Base-by-base conservation (phyloP, 2,888 invertebrate genomes). In the Acleris laterana region DNA sequence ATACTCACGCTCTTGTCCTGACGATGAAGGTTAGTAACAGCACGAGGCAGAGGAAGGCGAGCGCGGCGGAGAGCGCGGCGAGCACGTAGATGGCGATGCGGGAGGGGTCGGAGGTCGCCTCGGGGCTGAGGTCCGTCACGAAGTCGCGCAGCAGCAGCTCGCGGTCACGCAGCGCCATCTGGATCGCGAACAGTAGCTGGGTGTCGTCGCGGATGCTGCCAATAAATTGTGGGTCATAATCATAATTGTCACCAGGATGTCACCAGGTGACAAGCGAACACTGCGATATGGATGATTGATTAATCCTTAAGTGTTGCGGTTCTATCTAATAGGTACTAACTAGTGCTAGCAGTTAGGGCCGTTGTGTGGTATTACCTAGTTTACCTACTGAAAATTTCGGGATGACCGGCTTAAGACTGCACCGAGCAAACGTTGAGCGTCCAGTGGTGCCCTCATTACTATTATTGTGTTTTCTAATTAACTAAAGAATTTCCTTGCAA, bases 1-100 rank as follows among this genome's bases (percentile, higher is more conserved):
- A 2, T 19, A 85, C 90, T 87, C 60, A 95, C 95, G 93, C 89
- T 77, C 93, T 90, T 0, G 94, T 94, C 80, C 93, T 93, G 55
- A 95, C 68, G 67, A 94, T 83, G 79, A 94, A 95, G 0, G 93
- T 89, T 2, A 94, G 74, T 4, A 94, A 79, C 63, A 95, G 83
- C 19, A 88, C 71, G 9, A 92, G 68, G 63, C 85, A 86, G 64
- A 94, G 76, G 52, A 94, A 72, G 44, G 91, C 93, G 0, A 95
- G 79, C 1, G 93, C 74, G 0, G 89, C 94, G 1, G 95, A 84
- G 6, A 95, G 83, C 1, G 91, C 93, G 0, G 93, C 93, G 25
- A 96, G 84, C 72, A 94, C 90, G 71, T 94, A 94, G 49, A 95
- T 76, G 1, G 88, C 81, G 67, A 89, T 77, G 67, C 88, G 89